These are phyloP conservation scores for Trochalopteron elliotii DNA, from an alignment of 2,113 vertebrate species.

Conservation along the genomic window DNA sequence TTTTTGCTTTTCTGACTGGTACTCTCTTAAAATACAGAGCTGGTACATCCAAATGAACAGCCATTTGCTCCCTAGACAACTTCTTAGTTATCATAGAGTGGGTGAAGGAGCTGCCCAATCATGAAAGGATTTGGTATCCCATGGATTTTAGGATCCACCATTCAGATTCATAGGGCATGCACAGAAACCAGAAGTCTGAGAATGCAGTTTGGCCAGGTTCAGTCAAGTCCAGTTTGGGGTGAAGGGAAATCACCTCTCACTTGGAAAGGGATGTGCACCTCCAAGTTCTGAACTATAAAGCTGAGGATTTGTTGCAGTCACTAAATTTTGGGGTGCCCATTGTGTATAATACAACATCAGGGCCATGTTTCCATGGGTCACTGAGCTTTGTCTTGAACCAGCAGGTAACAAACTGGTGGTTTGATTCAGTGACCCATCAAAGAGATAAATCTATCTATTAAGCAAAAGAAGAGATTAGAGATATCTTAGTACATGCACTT, in stretches of 20 bases:
- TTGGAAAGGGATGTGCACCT: background rate
- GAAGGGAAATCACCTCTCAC: background rate
- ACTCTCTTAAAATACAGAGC: background rate
- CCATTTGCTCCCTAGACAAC: background rate
- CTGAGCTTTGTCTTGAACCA: background rate
- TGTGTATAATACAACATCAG: background rate
- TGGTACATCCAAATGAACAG: background rate
- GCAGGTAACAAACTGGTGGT: background rate
- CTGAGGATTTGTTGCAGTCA: background rate
- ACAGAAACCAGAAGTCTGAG: background rate
- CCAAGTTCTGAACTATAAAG: background rate
- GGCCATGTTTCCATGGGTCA: background rate
- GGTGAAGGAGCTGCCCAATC: background rate
- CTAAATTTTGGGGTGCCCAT: background rate
- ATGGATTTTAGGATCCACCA: background rate
- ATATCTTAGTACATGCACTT: background rate
- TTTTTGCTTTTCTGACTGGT: background rate
- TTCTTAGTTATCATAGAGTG: background rate
- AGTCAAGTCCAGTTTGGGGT: background rate
- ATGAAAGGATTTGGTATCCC: background rate
- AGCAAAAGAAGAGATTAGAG: background rate
- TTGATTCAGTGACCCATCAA: background rate
- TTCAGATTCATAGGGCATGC: background rate
- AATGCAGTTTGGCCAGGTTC: background rate
- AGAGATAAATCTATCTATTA: background rate